A percentile compares a stretch with the other conserved stretches of the same genome.
Conservation (phyloP, 2,113 vertebrate genomes). For the Centropristis striata region DNA sequence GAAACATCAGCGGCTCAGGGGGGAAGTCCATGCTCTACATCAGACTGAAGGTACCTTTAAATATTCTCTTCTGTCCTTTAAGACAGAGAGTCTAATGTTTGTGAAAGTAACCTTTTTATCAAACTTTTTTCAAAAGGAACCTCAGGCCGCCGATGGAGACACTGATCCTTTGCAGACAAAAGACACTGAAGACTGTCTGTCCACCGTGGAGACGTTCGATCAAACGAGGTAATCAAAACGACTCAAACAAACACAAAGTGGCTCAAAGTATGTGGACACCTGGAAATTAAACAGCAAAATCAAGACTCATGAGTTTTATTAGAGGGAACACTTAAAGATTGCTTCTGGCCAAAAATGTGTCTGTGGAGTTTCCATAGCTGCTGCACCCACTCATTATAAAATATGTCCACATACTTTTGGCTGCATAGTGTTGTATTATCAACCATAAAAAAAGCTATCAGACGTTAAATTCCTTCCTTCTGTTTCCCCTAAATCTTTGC, state of each 20-base stretch:
- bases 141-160: not conserved
- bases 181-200: not conserved
- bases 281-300: not conserved
- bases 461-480: not conserved
- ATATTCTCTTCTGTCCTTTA: no score
- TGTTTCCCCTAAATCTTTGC: not conserved
- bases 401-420: not conserved
- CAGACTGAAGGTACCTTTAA: slow-evolving; percentile 46
- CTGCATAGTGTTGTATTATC: not conserved
- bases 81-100: no score
- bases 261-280: not conserved
- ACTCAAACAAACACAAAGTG: not conserved
- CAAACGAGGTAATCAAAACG: slow-evolving; percentile 13
- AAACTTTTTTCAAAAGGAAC: no score
- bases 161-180: not conserved
- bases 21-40: slow-evolving; percentile 22
- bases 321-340: no score
- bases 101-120: no score
- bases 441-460: not conserved
- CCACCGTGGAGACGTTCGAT: not conserved
- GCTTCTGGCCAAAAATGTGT: not conserved
- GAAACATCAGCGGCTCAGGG: rapidly evolving
- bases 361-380: not conserved
- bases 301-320: no score
- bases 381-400: no score